These are phyloP conservation scores for Euborellia annulipes DNA, from an alignment of 1,140 invertebrate species.

Conservation along the genomic window DNA sequence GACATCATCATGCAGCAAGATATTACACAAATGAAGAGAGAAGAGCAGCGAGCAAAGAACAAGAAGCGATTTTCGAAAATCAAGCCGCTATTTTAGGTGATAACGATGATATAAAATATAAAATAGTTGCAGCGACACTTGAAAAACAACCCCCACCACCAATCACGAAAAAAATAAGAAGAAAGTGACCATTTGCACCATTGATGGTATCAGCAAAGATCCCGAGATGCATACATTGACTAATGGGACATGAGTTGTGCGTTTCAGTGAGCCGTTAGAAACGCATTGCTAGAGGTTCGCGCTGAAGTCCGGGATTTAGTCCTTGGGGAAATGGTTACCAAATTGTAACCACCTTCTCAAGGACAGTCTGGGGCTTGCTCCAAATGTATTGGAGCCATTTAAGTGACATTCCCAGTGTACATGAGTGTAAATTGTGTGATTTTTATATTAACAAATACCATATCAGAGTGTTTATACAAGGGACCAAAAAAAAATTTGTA, in stretches of 20 bases:
- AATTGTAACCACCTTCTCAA: no score
- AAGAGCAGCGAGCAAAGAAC: conserved; percentile 22
- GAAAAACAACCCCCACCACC: conserved; percentile 1
- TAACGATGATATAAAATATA: conserved; percentile 16
- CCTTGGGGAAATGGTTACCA: no score
- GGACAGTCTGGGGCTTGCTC: no score
- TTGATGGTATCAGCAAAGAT: conserved; percentile 26
- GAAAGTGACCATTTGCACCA: conserved; percentile 26
- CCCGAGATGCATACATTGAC: conserved; percentile 21
- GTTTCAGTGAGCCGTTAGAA: conserved; percentile 6
- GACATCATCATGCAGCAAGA: conserved; percentile 45
- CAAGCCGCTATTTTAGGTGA: conserved; percentile 17
- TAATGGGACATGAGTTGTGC: conserved; percentile 16
- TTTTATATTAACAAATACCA: no score
- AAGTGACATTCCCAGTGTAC: no score
- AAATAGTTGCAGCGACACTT: conserved; percentile 9
- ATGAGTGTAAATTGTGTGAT: no score
- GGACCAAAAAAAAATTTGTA: no score
- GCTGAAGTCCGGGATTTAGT: not conserved
- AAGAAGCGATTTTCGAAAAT: conserved; percentile 30
- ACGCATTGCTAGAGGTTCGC: conserved; percentile 11
- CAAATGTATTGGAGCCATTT: no score
- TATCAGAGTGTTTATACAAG: no score
- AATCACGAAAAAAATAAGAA: conserved; percentile 13
- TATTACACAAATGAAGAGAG: conserved; percentile 60